Evolutionary conservation across 2,113 vertebrate genomes (phyloP).

Genomic region (Eulacestoma nigropectus): DNA sequence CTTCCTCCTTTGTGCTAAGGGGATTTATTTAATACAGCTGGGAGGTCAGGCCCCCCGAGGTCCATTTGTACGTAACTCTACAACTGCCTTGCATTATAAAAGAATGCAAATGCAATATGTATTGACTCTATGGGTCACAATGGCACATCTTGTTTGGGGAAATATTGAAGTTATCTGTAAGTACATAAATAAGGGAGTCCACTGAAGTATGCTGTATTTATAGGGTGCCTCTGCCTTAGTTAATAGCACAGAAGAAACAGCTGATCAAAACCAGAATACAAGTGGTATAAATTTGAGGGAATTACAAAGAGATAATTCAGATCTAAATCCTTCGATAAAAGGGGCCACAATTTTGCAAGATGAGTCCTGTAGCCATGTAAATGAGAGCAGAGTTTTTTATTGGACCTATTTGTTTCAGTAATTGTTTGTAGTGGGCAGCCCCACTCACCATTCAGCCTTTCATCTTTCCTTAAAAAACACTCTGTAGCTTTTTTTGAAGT

Average conservation of each 20-base stretch:
- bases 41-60: conserved; percentile 9
- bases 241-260: not conserved
- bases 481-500: not conserved
- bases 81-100: conserved; percentile 57
- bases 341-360: not conserved
- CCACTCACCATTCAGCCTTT: not conserved
- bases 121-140: not conserved
- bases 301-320: not conserved
- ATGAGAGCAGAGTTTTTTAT: not conserved
- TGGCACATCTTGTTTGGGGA: not conserved
- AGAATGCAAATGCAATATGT: conserved; percentile 51
- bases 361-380: not conserved
- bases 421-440: not conserved
- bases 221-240: not conserved
- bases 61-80: conserved; percentile 3
- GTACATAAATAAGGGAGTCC: not conserved
- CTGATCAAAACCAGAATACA: not conserved
- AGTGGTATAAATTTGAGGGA: not conserved
- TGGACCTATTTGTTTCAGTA: not conserved
- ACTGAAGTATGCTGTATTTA: not conserved
- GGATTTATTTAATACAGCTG: conserved; percentile 57
- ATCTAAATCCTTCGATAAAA: conserved; percentile 21
- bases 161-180: conserved; percentile 5
- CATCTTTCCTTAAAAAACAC: not conserved
- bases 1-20: conserved; percentile 31